These are phyloP conservation scores for Cyanistes caeruleus DNA, from an alignment of 2,113 vertebrate species.

Conservation along the genomic window DNA sequence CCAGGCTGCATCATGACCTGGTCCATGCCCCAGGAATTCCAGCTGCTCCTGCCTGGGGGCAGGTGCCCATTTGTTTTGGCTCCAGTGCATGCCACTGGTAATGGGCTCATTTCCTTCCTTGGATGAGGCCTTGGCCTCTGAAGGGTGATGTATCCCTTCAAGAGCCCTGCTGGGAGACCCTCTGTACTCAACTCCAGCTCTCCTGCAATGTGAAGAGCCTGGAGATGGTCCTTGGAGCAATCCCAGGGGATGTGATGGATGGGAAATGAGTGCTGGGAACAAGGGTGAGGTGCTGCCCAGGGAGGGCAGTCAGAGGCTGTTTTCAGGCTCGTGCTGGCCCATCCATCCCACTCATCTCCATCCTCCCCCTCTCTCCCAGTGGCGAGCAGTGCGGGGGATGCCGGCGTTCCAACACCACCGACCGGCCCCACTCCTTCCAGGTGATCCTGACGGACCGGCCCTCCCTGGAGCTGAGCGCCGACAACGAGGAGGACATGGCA, in stretches of 20 bases:
- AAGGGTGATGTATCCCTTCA: neutral
- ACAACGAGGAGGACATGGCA: slow-evolving; percentile 92
- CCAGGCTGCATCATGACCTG: fast-evolving
- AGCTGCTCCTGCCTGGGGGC: neutral
- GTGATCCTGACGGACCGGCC: slow-evolving; percentile 90
- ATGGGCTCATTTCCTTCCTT: neutral
- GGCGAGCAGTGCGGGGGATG: slow-evolving; percentile 96
- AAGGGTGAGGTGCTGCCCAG: neutral
- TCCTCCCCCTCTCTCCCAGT: slow-evolving; percentile 72
- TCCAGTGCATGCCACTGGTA: fast-evolving
- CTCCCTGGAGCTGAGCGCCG: slow-evolving; percentile 90
- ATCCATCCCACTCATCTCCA: neutral
- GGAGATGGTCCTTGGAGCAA: neutral
- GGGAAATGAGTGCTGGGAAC: neutral
- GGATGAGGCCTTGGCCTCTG: neutral
- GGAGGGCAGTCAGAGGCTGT: neutral
- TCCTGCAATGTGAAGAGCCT: fast-evolving
- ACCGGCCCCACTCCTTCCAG: slow-evolving; percentile 93
- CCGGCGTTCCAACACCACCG: slow-evolving; percentile 88
- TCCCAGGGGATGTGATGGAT: fast-evolving
- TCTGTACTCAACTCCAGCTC: fast-evolving
- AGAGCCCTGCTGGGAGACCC: neutral
- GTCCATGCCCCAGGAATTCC: fast-evolving
- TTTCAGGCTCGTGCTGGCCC: neutral
- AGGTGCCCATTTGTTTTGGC: neutral